phyloP scores from a whole-genome alignment of 2,797 vertebrate genomes.

The Cephalopachus bancanus region DNA sequence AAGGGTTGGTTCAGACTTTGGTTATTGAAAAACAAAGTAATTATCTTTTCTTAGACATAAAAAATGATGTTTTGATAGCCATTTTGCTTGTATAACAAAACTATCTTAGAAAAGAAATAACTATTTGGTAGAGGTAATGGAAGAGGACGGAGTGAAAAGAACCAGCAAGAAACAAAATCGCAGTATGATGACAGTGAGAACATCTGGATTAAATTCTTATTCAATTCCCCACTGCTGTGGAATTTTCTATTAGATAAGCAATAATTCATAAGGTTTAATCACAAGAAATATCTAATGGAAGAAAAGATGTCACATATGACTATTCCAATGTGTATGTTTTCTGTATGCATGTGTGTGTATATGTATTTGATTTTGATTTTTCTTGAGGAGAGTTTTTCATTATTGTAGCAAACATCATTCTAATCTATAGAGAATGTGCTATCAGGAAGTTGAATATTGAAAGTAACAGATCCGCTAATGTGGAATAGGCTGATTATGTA shows the following conservation, averaged over 20 bases:
- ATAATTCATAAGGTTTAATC: not conserved
- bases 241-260: not conserved
- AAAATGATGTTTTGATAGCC: not conserved
- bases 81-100: not conserved
- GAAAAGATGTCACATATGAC: not conserved
- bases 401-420: not conserved
- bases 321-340: not conserved
- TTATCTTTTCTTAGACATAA: not conserved
- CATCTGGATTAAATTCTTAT: not conserved
- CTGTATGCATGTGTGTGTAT: not conserved
- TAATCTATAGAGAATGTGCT: not conserved
- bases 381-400: not conserved
- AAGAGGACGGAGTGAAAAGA: not conserved
- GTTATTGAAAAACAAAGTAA: not conserved
- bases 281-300: not conserved
- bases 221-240: not conserved
- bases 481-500: not conserved
- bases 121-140: not conserved
- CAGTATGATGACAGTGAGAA: not conserved
- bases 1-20: not conserved
- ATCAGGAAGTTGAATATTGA: not conserved
- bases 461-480: conserved; percentile 21
- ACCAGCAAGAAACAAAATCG: not conserved
- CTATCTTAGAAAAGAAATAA: not conserved
- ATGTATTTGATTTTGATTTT: not conserved